Conservation (phyloP, 2,888 invertebrate genomes). For the Drosophila heteroneura region DNA sequence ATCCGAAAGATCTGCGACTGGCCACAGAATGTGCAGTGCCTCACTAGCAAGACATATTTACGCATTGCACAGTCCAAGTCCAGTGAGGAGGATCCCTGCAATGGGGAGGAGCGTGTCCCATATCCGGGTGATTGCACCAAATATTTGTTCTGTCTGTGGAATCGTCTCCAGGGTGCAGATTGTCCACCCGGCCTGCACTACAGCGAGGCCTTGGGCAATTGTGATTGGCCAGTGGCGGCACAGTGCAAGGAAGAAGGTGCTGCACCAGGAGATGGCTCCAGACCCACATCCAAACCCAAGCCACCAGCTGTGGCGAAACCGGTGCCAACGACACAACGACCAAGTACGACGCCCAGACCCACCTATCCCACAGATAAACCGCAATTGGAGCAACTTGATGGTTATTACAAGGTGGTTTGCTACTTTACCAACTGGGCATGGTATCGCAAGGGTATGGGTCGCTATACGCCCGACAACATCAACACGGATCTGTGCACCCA, state of each 20-base stretch:
- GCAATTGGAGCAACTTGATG: constrained; percentile 86
- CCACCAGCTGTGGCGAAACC: constrained; percentile 68
- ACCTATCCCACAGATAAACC: constrained; percentile 82
- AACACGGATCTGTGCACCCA: constrained; percentile 96
- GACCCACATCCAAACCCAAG: constrained; percentile 47
- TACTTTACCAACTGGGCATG: constrained; percentile 98
- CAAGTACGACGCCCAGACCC: constrained; percentile 77
- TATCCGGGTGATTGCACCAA: constrained; percentile 90
- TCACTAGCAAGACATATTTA: constrained; percentile 82
- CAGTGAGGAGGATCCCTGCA: constrained; percentile 86
- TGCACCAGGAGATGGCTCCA: constrained; percentile 27
- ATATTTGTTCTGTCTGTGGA: constrained; percentile 92
- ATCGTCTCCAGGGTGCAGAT: constrained; percentile 89
- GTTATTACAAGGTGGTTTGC: constrained; percentile 93
- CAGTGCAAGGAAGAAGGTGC: constrained; percentile 86
- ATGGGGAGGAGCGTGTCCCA: constrained; percentile 88
- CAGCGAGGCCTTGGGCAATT: constrained; percentile 89
- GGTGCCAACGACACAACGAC: constrained; percentile 76
- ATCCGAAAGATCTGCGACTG: constrained; percentile 91
- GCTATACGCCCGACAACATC: constrained; percentile 94
- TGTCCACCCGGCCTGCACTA: constrained; percentile 91
- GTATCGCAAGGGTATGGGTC: constrained; percentile 93
- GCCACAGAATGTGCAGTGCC: constrained; percentile 89
- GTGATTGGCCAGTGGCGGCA: constrained; percentile 90
- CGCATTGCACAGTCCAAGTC: constrained; percentile 75